Evolutionary conservation across 2,888 invertebrate species (phyloP).

Genomic region (Papilio elwesi): DNA sequence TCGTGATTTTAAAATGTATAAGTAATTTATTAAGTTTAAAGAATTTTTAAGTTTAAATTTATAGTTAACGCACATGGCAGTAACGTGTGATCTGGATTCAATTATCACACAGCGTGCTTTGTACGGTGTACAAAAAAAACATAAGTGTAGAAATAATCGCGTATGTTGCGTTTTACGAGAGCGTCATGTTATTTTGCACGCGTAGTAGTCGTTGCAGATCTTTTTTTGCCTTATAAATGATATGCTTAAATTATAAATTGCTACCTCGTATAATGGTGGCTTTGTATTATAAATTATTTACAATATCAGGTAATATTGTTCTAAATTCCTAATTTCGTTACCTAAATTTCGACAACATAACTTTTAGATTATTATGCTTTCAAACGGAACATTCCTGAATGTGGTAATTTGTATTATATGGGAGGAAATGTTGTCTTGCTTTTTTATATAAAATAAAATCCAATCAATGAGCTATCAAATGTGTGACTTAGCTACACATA

Average conservation of each 20-base stretch:
- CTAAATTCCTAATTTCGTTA: background rate
- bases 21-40: background rate
- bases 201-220: background rate
- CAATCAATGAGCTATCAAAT: slow-evolving; percentile 22
- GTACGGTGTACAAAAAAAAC: background rate
- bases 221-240: background rate
- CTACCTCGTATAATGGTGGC: background rate
- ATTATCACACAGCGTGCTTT: background rate
- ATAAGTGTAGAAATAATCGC: too few species aligned
- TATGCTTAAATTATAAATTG: background rate
- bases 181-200: background rate
- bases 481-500: slow-evolving; percentile 42
- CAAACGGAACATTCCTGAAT: too few species aligned
- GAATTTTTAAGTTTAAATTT: background rate
- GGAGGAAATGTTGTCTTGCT: background rate
- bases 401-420: background rate
- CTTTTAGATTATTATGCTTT: too few species aligned
- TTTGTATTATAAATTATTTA: background rate
- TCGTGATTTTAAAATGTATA: background rate
- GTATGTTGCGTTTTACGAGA: too few species aligned
- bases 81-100: background rate
- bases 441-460: background rate
- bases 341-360: too few species aligned
- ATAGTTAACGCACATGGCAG: background rate
- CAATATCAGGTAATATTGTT: background rate